Conservation (phyloP, 2,113 vertebrate genomes). For the Mobula hypostoma region DNA sequence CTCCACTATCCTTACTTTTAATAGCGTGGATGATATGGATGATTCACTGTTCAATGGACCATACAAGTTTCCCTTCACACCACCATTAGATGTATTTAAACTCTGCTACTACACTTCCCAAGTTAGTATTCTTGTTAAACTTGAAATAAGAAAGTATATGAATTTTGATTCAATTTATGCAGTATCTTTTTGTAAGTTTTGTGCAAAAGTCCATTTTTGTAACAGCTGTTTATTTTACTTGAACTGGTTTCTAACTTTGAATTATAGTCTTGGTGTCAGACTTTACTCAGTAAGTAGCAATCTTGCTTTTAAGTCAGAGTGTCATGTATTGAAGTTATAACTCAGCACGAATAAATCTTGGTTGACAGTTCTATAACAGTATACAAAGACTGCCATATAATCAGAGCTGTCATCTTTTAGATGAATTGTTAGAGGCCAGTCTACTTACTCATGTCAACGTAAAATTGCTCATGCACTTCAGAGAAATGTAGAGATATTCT, state of each 20-base stretch:
- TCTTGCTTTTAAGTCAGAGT: not conserved
- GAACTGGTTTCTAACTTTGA: not conserved
- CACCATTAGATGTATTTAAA: constrained; percentile 78
- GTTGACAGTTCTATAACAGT: too few relatives aligned
- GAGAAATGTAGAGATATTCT: not conserved
- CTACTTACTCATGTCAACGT: not conserved
- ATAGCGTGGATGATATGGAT: constrained; percentile 67
- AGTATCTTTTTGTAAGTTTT: not conserved
- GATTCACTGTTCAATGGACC: constrained; percentile 78
- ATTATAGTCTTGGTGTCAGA: not conserved
- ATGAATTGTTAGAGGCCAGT: not conserved
- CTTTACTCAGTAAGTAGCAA: not conserved
- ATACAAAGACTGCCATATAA: too few relatives aligned
- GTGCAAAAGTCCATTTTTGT: not conserved
- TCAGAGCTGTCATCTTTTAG: not conserved
- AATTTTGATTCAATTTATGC: not conserved
- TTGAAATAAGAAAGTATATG: not conserved
- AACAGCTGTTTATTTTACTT: not conserved
- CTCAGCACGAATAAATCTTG: not conserved
- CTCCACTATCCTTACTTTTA: constrained; percentile 73
- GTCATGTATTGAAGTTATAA: not conserved
- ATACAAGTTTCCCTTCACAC: constrained; percentile 86
- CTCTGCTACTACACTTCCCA: constrained; percentile 87
- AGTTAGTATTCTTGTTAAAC: constrained; percentile 51
- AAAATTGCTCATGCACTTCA: not conserved